phyloP scores from a whole-genome alignment of 2,888 invertebrate species.

The Isotomurus palustris region DNA sequence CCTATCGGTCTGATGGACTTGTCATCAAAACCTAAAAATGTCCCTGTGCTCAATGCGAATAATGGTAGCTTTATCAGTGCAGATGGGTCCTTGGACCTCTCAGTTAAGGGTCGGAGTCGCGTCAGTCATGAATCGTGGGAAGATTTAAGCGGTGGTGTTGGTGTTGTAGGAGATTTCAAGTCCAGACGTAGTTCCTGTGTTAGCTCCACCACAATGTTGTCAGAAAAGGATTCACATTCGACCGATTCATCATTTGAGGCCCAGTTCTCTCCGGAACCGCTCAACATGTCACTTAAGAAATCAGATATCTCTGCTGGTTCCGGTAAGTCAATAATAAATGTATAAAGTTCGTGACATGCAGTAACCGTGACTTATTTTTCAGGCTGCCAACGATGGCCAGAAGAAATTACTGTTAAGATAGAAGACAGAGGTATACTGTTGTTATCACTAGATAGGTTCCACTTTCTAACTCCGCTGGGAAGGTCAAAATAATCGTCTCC shows the following conservation, averaged over 20 bases:
- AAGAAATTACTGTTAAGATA: no score
- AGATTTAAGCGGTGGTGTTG: neutral
- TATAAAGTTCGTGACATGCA: no score
- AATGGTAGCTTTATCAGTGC: neutral
- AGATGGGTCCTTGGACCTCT: conserved; percentile 5
- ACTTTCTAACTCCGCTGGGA: no score
- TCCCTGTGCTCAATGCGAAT: neutral
- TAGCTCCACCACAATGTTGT: neutral
- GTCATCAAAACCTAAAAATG: neutral
- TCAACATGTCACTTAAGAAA: neutral
- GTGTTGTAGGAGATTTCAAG: neutral
- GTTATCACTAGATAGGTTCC: no score
- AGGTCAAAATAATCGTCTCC: no score
- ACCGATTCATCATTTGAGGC: neutral
- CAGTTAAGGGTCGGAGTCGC: neutral
- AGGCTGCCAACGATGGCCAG: no score
- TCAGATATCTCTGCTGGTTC: no score
- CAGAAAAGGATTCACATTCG: neutral
- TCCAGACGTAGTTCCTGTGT: neutral
- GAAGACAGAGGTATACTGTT: no score
- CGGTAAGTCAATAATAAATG: no score
- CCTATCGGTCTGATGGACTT: no score
- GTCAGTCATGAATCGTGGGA: neutral
- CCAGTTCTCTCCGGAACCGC: neutral
- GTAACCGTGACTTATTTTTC: no score